Evolutionary conservation across 2,113 vertebrate genomes (phyloP).

Genomic region (Odocoileus hemionus): DNA sequence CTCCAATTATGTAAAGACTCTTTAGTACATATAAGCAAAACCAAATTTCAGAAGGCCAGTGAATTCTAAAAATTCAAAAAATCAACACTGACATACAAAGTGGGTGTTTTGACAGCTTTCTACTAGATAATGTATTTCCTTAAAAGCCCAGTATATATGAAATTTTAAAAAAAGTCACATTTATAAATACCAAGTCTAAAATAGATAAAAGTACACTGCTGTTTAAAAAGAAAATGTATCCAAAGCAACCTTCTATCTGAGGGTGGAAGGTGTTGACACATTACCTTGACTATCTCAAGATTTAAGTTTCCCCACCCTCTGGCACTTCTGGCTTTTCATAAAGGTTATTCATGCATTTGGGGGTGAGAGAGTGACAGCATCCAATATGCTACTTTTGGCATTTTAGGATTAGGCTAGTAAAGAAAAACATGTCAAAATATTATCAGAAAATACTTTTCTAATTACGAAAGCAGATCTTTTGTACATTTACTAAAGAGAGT

Average conservation of each 20-base stretch:
- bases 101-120: not conserved
- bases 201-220: not conserved
- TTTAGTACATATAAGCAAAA: not conserved
- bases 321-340: not conserved
- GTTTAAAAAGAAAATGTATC: conserved; percentile 11
- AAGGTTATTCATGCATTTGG: not conserved
- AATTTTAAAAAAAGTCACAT: not conserved
- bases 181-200: conserved; percentile 38
- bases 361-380: not conserved
- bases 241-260: not conserved
- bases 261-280: not conserved
- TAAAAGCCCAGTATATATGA: conserved; percentile 5
- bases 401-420: not conserved
- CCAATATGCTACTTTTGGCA: not conserved
- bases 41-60: not conserved
- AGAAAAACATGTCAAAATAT: not conserved
- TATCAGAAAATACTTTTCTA: conserved; percentile 29
- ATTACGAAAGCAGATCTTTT: not conserved
- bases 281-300: not conserved
- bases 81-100: not conserved
- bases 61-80: conserved; percentile 28
- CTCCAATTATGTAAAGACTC: not conserved
- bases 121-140: not conserved
- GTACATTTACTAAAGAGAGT: not conserved
- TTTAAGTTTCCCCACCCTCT: not conserved